These are phyloP conservation scores for Xenopus petersii DNA, from an alignment of 2,797 vertebrate genomes.

Conservation along the genomic window DNA sequence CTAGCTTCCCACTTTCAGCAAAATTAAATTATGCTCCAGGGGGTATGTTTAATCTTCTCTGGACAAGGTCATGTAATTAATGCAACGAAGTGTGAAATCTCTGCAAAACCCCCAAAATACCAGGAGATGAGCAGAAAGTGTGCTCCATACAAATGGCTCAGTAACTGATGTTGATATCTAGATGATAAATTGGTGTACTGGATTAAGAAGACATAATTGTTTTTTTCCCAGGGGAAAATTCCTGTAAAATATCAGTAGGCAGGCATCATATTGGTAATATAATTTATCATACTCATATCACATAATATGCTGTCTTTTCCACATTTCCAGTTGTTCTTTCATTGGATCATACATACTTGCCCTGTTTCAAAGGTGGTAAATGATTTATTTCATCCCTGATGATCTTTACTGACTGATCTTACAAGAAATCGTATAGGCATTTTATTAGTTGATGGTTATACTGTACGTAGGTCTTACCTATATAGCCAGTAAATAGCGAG, in stretches of 20 bases:
- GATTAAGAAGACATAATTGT: constrained; percentile 40
- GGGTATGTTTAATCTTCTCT: constrained; percentile 51
- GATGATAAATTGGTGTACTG: constrained; percentile 41
- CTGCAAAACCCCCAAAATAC: constrained; percentile 43
- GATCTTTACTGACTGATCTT: too few species aligned
- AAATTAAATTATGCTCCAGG: constrained; percentile 52
- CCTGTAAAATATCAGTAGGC: constrained; percentile 23
- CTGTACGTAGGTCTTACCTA: too few species aligned
- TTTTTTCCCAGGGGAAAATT: constrained; percentile 24
- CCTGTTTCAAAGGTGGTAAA: not conserved
- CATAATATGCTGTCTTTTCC: not conserved
- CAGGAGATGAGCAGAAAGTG: constrained; percentile 23
- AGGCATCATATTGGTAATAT: constrained; percentile 18
- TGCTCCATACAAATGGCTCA: constrained; percentile 31
- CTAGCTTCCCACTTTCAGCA: constrained; percentile 37
- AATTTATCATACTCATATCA: constrained; percentile 1
- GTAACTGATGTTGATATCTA: constrained; percentile 36
- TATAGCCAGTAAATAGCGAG: too few species aligned
- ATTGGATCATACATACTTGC: not conserved
- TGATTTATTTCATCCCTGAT: too few species aligned
- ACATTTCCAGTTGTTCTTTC: not conserved
- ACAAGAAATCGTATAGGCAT: too few species aligned
- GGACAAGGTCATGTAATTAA: constrained; percentile 44
- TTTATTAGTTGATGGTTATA: too few species aligned
- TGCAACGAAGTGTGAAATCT: constrained; percentile 40